Evolutionary conservation across 2,113 vertebrate genomes (phyloP), one percentile per base, ranked within the genome.

Genomic region (Anolis carolinensis): DNA sequence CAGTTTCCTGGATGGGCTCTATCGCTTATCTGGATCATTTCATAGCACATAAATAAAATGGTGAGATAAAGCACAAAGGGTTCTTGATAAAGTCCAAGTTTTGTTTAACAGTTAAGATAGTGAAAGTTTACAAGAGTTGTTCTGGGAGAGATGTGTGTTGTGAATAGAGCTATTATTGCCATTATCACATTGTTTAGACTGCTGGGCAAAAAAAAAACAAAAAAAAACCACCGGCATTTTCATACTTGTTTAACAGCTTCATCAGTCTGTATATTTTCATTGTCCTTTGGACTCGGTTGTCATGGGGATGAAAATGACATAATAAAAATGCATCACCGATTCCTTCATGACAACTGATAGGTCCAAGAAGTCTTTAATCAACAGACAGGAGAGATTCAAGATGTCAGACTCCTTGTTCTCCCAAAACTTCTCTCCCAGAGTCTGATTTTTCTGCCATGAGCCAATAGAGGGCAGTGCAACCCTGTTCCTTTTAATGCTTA

Each of bases 391-490:
- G 70, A 81, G 81, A 81, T 48, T 70, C 63, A 78, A 52, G 70
- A 81, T 71, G n/a, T 82, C 80, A 52, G 50, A 34, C 30, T 10
- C 34, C 50, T 82, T 5, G 32, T 39, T 77, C 36, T 50, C 44
- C 74, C 50, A 34, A 21, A 82, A 85, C 68, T 84, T 77, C 63
- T 36, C 63, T 63, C 2, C 48, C 34, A 13, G 72, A 86, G 36
- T 10, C 63, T 90, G 89, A 79, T 8, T 90, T 83, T 87, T 70
- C 0, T 68, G 11, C 72, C 14, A 44, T 55, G 34, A 13, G 89
- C 97, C 98, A 94, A 97, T 90, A 97, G 98, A 97, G 98, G 98
- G 98, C 97, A 98, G 97, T 97, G 97, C 96, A 94, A 95, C 80
- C 94, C 97, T 93, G 92, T 92, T 90, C 86, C 91, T 93, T 87